Evolutionary conservation across 2,888 invertebrate genomes (phyloP).

Genomic region (Agrochola lota): DNA sequence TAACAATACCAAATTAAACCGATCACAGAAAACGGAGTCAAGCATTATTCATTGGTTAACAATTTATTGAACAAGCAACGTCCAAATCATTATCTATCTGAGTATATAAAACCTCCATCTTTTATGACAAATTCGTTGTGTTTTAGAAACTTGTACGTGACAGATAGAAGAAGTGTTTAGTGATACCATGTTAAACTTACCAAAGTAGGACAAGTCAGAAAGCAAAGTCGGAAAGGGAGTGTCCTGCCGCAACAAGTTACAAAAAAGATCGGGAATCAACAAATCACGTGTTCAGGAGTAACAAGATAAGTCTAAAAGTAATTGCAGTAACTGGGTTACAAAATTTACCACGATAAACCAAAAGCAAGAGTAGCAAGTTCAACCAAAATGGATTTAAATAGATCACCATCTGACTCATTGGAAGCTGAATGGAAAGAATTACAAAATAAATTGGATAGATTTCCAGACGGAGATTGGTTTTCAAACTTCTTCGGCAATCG

Average conservation of each 20-base stretch:
- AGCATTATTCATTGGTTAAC: neutral
- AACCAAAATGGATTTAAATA: neutral
- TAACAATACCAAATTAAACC: no score
- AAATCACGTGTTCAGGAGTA: neutral
- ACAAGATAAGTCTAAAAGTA: neutral
- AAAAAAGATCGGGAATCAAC: neutral
- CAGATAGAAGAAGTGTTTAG: neutral
- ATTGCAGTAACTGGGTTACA: neutral
- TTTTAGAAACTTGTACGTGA: neutral
- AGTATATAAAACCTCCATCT: neutral
- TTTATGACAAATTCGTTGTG: neutral
- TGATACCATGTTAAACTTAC: neutral
- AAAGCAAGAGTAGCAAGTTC: neutral
- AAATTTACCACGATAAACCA: neutral
- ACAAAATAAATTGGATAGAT: fast-evolving
- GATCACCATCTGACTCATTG: neutral
- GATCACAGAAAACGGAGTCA: no score
- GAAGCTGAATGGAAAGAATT: no score
- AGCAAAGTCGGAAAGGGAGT: neutral
- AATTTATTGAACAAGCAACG: neutral
- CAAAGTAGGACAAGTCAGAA: neutral
- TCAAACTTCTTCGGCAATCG: no score
- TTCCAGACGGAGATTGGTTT: neutral
- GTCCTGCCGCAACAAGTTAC: neutral
- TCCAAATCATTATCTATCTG: neutral